Conservation (phyloP, 2,888 invertebrate species). For the Lithophane leautieri region DNA sequence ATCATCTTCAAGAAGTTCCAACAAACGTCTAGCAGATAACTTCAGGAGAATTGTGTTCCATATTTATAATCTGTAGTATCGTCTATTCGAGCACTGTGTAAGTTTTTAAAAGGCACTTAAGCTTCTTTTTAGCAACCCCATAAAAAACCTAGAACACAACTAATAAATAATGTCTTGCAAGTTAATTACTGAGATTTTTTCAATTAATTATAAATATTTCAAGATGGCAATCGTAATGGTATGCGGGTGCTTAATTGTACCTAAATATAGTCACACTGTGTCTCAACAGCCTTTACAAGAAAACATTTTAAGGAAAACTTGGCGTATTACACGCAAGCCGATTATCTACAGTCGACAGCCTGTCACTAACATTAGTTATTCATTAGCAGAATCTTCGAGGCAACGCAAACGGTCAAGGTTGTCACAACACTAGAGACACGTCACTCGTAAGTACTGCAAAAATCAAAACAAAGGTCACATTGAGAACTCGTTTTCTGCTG, state of each 20-base stretch:
- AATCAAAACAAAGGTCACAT: conserved; percentile 75
- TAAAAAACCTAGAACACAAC: not conserved
- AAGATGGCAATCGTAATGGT: conserved; percentile 42
- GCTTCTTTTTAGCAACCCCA: not conserved
- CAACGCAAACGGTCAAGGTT: conserved; percentile 76
- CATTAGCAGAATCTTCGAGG: conserved; percentile 66
- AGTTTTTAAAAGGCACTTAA: too few relatives aligned
- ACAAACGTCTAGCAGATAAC: not conserved
- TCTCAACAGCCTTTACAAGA: conserved; percentile 44
- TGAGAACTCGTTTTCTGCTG: conserved; percentile 66
- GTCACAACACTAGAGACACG: conserved; percentile 70
- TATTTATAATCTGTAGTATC: not conserved
- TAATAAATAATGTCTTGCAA: conserved; percentile 21
- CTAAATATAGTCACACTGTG: conserved; percentile 37
- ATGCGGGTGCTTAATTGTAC: conserved; percentile 44
- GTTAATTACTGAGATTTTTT: conserved; percentile 31
- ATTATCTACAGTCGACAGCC: conserved; percentile 35
- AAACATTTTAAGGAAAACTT: conserved; percentile 59
- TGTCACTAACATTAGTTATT: conserved; percentile 63
- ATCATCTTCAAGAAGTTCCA: not conserved
- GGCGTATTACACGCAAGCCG: conserved; percentile 35
- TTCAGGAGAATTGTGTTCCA: not conserved
- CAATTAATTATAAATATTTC: conserved; percentile 22
- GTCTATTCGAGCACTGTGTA: not conserved
- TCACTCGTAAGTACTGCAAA: conserved; percentile 72